A percentile compares a stretch with the other conserved stretches of the same genome.
Evolutionary conservation across 2,797 vertebrate species (phyloP).

Genomic region (Tenualosa ilisha): DNA sequence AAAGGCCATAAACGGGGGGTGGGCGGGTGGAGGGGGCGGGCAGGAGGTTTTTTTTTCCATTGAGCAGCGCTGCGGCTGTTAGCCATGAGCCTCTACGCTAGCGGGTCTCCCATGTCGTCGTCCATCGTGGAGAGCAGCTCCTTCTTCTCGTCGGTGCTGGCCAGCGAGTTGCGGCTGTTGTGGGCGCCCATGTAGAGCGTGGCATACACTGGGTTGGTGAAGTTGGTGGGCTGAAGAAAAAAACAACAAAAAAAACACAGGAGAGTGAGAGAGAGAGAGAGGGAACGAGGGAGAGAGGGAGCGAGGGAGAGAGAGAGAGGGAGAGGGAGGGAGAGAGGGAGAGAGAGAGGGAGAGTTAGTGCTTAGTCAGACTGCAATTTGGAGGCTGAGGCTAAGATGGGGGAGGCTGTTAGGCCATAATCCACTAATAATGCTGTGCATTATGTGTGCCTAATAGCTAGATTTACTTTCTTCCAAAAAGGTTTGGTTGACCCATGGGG

Average conservation of each 20-base stretch:
- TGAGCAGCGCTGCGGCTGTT: conserved; percentile 57
- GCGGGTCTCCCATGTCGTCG: conserved; percentile 90
- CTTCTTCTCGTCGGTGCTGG: conserved; percentile 97
- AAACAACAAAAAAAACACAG: not conserved
- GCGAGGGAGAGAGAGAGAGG: conserved; percentile 37
- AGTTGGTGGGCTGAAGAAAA: conserved; percentile 89
- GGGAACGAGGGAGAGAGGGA: conserved; percentile 36
- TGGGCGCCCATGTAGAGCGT: conserved; percentile 98
- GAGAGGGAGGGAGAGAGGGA: not conserved
- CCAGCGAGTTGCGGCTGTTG: conserved; percentile 95
- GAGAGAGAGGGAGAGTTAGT: conserved; percentile 41
- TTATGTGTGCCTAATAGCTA: too few species aligned
- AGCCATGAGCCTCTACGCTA: conserved; percentile 80
- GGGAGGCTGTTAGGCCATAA: not conserved
- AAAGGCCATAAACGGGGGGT: conserved; percentile 70
- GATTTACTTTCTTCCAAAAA: too few species aligned
- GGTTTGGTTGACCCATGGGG: too few species aligned
- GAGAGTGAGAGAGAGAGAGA: conserved; percentile 41
- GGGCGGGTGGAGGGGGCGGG: conserved; percentile 53
- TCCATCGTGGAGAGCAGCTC: conserved; percentile 91
- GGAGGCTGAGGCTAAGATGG: conserved; percentile 7
- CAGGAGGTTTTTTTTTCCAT: conserved; percentile 27
- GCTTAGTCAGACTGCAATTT: conserved; percentile 3
- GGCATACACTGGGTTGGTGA: conserved; percentile 97
- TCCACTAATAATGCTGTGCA: not conserved